Percentiles rank a stretch among this genome's conserved stretches.
phyloP scores from a whole-genome alignment of 2,888 invertebrate genomes.

The Rhamnusium bicolor region DNA sequence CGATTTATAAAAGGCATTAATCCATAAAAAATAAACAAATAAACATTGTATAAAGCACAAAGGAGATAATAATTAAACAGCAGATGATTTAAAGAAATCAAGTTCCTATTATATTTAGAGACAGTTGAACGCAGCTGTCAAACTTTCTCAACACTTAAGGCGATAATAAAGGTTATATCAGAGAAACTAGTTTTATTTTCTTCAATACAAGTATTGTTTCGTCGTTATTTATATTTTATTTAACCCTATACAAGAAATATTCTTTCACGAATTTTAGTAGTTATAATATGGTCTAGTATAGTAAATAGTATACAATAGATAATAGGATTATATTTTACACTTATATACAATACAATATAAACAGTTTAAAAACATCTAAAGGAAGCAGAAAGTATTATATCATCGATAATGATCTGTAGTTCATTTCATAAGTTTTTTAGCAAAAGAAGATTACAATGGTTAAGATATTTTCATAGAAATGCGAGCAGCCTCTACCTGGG shows the following conservation, averaged over 20 bases:
- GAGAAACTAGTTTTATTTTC: neutral
- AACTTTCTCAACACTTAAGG: slow-evolving; percentile 17
- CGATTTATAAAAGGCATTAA: slow-evolving; percentile 11
- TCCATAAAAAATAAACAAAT: slow-evolving; percentile 10
- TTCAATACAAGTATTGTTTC: slow-evolving; percentile 2
- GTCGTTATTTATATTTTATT: slow-evolving; percentile 6
- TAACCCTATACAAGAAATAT: slow-evolving; percentile 17
- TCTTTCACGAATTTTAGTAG: neutral
- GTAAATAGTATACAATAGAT: neutral
- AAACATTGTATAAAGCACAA: neutral
- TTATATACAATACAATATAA: slow-evolving; percentile 5
- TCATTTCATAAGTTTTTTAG: slow-evolving; percentile 16
- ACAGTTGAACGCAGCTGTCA: slow-evolving; percentile 36
- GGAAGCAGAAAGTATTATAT: neutral
- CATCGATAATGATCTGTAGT: slow-evolving; percentile 15
- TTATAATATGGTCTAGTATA: neutral
- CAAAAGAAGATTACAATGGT: slow-evolving; percentile 7
- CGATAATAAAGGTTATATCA: neutral
- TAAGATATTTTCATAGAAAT: slow-evolving; percentile 7
- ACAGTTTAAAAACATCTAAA: slow-evolving; percentile 7
- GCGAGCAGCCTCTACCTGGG: slow-evolving; percentile 12
- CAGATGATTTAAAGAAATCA: slow-evolving; percentile 19
- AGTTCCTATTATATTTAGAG: slow-evolving; percentile 17
- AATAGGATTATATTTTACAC: slow-evolving; percentile 27
- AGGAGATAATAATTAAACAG: slow-evolving; percentile 23